A percentile compares a stretch with the other conserved stretches of the same genome.
These are phyloP conservation scores for Rhinolophus ferrumequinum DNA, from an alignment of 2,113 vertebrate species.

Conservation along the genomic window DNA sequence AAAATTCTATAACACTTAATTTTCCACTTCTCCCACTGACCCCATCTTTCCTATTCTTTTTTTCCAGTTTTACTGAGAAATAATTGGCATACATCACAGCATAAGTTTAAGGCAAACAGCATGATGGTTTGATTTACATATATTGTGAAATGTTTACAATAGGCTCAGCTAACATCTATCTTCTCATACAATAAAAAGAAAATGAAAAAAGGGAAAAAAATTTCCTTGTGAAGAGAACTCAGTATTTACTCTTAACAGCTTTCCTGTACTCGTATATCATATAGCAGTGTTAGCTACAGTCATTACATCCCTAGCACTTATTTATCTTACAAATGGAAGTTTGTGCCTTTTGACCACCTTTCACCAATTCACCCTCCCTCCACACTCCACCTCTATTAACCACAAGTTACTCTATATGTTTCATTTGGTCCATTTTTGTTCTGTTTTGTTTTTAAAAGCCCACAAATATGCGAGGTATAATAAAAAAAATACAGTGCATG, in stretches of 20 bases:
- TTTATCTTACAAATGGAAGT: neutral
- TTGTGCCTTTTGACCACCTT: neutral
- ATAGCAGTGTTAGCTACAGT: neutral
- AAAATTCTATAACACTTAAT: neutral
- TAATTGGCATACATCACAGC: neutral
- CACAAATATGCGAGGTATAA: neutral
- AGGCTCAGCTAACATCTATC: neutral
- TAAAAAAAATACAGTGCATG: too few relatives aligned
- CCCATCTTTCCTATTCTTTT: neutral
- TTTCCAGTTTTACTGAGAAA: neutral
- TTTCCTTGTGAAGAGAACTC: neutral
- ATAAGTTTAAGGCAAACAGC: neutral
- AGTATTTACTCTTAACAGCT: neutral
- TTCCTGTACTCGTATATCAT: neutral
- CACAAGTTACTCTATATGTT: neutral
- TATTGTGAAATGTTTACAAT: neutral
- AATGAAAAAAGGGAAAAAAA: neutral
- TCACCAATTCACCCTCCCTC: neutral
- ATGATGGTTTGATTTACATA: neutral
- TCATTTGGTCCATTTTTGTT: neutral
- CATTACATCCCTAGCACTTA: neutral
- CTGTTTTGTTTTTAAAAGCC: neutral
- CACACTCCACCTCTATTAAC: neutral
- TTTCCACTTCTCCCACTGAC: neutral
- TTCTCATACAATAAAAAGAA: neutral